Conservation (phyloP, 2,797 vertebrate species). For the Lepus townsendii region DNA sequence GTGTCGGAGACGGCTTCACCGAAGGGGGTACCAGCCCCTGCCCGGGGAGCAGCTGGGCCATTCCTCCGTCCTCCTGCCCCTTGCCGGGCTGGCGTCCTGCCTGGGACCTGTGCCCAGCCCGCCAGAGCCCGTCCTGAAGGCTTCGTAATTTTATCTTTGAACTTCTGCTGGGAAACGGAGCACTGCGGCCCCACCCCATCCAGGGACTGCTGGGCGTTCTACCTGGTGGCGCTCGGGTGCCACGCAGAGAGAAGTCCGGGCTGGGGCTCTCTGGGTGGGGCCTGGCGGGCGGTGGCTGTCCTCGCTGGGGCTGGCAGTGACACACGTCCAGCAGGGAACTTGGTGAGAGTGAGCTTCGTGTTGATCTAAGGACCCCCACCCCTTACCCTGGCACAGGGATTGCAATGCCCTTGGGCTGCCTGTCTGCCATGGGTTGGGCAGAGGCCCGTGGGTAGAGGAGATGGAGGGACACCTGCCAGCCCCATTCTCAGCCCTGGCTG, state of each 20-base stretch:
- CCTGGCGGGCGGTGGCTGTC: not conserved
- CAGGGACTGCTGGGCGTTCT: not conserved
- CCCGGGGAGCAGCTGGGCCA: not conserved
- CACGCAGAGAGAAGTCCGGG: fast-evolving
- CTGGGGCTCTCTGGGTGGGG: too few species aligned
- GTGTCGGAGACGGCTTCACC: slow-evolving; percentile 25
- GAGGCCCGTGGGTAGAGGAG: not conserved
- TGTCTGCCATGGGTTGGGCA: not conserved
- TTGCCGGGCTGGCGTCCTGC: not conserved
- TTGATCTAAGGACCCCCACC: not conserved
- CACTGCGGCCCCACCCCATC: too few species aligned
- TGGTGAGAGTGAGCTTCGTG: too few species aligned
- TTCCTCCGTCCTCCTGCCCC: not conserved
- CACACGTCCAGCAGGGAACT: not conserved
- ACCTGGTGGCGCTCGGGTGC: not conserved
- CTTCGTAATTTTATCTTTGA: not conserved
- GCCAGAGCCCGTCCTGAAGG: too few species aligned
- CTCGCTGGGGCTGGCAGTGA: too few species aligned
- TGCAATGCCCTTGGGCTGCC: not conserved
- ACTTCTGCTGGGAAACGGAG: not conserved
- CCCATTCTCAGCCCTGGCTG: too few species aligned
- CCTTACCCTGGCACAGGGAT: not conserved
- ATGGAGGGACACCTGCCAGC: too few species aligned
- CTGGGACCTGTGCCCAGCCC: not conserved
- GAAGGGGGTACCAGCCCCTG: not conserved